phyloP scores from a whole-genome alignment of 2,797 vertebrate genomes.

The Micromesistius poutassou region DNA sequence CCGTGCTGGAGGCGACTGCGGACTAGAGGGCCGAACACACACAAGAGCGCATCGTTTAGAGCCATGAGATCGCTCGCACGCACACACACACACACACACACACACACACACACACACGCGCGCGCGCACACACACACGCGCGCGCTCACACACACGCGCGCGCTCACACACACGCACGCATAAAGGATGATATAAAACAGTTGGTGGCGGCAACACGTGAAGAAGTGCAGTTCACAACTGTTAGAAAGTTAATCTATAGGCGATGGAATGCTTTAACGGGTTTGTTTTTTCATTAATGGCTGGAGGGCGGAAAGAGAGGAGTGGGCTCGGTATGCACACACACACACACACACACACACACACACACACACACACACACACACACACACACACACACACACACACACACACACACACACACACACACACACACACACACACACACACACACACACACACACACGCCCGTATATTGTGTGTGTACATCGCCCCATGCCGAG shows the following conservation, averaged over 20 bases:
- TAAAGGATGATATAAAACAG: background rate
- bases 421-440: background rate
- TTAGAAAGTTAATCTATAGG: background rate
- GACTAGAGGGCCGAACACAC: slow-evolving; percentile 68
- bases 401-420: background rate
- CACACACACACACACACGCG: slow-evolving; percentile 17
- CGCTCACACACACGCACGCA: slow-evolving; percentile 23
- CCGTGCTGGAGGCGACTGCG: slow-evolving; percentile 94
- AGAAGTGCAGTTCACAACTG: background rate
- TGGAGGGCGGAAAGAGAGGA: background rate
- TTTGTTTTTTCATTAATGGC: background rate
- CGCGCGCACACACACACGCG: slow-evolving; percentile 22
- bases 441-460: slow-evolving; percentile 23
- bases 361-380: slow-evolving; percentile 18
- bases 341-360: slow-evolving; percentile 29
- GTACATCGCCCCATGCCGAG: slow-evolving; percentile 50
- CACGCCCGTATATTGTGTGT: slow-evolving; percentile 14
- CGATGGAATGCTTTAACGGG: background rate
- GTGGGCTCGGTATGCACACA: background rate
- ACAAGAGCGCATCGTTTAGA: background rate
- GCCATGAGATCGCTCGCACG: background rate
- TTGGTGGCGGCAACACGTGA: background rate
- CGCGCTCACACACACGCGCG: background rate
- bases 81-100: slow-evolving; percentile 25
- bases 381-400: slow-evolving; percentile 20